Base-by-base conservation (phyloP, 2,797 vertebrate genomes). In the Hyperoplus immaculatus region DNA sequence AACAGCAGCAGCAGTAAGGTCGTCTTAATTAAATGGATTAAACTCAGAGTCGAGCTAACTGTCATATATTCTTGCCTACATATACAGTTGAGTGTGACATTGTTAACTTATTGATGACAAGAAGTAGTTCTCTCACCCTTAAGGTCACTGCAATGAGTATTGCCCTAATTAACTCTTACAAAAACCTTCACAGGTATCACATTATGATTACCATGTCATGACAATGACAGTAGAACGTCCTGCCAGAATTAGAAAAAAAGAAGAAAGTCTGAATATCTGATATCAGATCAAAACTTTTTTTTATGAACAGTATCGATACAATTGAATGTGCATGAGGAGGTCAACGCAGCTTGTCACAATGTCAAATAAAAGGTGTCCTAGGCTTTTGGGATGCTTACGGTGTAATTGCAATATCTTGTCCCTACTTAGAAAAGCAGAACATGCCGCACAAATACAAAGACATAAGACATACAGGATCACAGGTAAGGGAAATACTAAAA, bases 1-100 rank as follows among this genome's bases (percentile, higher is more conserved):
- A 78, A 67, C 75, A 83, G 60, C 63, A 81, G 77, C 75, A 83
- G 60, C 63, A 81, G 77, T 82, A 75, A 71, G 65, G 60, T 61
- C 75, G 76, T 77, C 78, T 88, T 72, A 66, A 82, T 69, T 72
- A 74, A 88, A 90, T 80, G 72, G 78, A 74, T 78, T 80, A 87
- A 76, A 86, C 29, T 79, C 21, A 50, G 38, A 83, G 66, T 77
- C 72, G 72, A 68, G 68, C 21, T 61, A 70, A 76, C 62, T 78
- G 85, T 73, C 77, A 88, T 80, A 78, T 71, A 77, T 72, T 85
- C 50, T 57, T 59, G 59, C 51, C 75, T 69, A 71, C 58, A 86
- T 86, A 78, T 83, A 64, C 78, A 84, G 59, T 51, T 73, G 63
- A 84, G 29, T 72, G 64, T 12, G 77, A 76, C 46, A 63, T 29